Evolutionary conservation across 2,797 vertebrate species (phyloP).

Genomic region (Botia kubotai): DNA sequence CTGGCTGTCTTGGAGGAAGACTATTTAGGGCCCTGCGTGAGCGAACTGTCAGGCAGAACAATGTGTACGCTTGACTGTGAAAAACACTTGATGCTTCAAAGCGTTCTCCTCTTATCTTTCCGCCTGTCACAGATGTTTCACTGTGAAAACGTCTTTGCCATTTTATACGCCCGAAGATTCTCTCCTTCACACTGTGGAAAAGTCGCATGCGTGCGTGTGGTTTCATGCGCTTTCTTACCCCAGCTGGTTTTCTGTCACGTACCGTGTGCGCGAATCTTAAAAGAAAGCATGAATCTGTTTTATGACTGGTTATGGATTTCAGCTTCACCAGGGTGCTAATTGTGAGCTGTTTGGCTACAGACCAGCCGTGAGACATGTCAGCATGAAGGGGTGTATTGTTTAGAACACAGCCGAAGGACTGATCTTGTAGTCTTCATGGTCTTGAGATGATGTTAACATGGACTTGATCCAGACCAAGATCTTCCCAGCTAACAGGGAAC

Average conservation of each 20-base stretch:
- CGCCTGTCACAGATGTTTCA: conserved; percentile 37
- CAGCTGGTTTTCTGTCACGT: background rate
- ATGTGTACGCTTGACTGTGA: conserved; percentile 70
- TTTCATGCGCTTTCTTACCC: background rate
- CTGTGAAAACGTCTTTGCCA: conserved; percentile 33
- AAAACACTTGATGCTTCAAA: conserved; percentile 46
- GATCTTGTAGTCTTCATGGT: background rate
- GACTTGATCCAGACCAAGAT: background rate
- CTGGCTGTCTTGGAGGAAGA: conserved; percentile 49
- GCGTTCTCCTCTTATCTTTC: conserved; percentile 42
- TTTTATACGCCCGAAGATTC: conserved; percentile 17
- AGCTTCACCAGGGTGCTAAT: background rate
- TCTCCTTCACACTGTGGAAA: background rate
- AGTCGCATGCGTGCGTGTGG: background rate
- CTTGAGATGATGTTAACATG: background rate
- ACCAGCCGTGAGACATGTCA: background rate
- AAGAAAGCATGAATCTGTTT: conserved; percentile 2
- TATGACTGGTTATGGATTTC: too few relatives aligned
- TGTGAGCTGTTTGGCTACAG: background rate
- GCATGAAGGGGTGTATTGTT: background rate
- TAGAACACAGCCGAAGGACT: background rate
- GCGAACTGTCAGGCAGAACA: conserved; percentile 67
- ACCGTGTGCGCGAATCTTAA: background rate
- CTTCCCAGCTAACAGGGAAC: too few relatives aligned
- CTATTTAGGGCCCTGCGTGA: conserved; percentile 41